phyloP scores from a whole-genome alignment of 2,797 vertebrate species.

The Gephyroberyx darwinii region DNA sequence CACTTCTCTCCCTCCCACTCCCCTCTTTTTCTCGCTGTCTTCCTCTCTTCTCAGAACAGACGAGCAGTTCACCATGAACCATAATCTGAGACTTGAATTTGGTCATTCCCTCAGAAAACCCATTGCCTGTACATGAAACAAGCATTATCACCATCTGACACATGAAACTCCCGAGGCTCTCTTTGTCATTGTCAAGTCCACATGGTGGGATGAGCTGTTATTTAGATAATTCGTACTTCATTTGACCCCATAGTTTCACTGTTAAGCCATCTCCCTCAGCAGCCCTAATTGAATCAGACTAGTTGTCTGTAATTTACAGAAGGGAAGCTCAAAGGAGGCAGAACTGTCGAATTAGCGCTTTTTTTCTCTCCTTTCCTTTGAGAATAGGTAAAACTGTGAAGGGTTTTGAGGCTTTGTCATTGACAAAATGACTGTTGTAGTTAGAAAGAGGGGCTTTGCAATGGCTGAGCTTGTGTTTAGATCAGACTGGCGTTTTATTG shows the following conservation, averaged over 20 bases:
- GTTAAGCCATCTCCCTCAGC: constrained; percentile 31
- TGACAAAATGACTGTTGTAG: constrained; percentile 58
- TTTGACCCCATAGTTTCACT: constrained; percentile 44
- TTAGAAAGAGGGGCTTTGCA: constrained; percentile 48
- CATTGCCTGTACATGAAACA: not conserved
- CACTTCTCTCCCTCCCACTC: constrained; percentile 1
- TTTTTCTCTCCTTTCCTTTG: constrained; percentile 58
- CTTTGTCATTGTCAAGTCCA: constrained; percentile 22
- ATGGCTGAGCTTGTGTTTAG: constrained; percentile 37
- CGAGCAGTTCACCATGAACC: not conserved
- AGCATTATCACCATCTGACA: not conserved
- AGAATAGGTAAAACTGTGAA: constrained; percentile 51
- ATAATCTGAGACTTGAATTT: not conserved
- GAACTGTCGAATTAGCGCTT: constrained; percentile 58
- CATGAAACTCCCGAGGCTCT: constrained; percentile 13
- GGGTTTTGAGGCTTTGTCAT: constrained; percentile 45
- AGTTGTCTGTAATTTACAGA: constrained; percentile 51
- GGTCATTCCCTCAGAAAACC: not conserved
- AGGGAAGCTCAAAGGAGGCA: constrained; percentile 31
- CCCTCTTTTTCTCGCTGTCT: not conserved
- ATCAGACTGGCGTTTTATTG: constrained; percentile 28
- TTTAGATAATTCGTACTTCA: constrained; percentile 38
- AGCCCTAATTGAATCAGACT: constrained; percentile 45
- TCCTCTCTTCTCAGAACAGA: not conserved
- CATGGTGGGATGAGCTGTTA: constrained; percentile 26